Base-by-base conservation (phyloP, 1,140 invertebrate genomes). In the Drosophila pseudoobscura region DNA sequence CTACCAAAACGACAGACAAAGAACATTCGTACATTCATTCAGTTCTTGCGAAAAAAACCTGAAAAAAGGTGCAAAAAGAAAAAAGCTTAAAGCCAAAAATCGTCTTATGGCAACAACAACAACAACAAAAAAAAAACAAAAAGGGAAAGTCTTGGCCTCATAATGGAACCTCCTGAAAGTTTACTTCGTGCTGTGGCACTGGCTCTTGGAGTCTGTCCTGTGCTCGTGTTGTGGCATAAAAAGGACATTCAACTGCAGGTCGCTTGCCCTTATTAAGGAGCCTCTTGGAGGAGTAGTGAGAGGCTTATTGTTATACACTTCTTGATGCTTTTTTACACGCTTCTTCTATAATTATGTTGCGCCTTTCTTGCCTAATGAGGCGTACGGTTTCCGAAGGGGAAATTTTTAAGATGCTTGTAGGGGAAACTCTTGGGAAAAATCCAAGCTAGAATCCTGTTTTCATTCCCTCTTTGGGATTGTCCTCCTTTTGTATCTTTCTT, bases 171-270 rank as follows among this genome's bases (percentile, higher is more conserved):
- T 54, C 26, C 52, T 75, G 22, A 49, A 68, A 49, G 52, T 52
- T 66, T 63, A 71, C 75, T 62, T 59, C 52, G n/a, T 41, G 51
- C 35, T 13, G 3, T 39, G 35, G 35, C 35, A 39, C 11, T 39
- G 35, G 35, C 35, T 5, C 35, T 39, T 39, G 11, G 35, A 3
- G 35, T 54, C n/a, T 51, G 55, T 43, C 44, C 29, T 69, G 24
- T 63, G 51, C 35, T 69, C 64, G 43, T 75, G 79, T 65, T 70
- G 56, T 61, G 71, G 71, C 80, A 75, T 79, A 73, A 85, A 80
- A 77, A 80, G 80, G 80, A 85, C 80, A 80, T 85, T 85, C 77
- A 85, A 85, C 80, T 87, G 69, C 66, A 74, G 77, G 77, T 76
- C 59, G 65, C 49, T 62, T 17, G 49, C 43, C 49, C 64, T 70